Base-by-base conservation (phyloP, 92 coral and sea anemone species). In the Bergia puertoricense region DNA sequence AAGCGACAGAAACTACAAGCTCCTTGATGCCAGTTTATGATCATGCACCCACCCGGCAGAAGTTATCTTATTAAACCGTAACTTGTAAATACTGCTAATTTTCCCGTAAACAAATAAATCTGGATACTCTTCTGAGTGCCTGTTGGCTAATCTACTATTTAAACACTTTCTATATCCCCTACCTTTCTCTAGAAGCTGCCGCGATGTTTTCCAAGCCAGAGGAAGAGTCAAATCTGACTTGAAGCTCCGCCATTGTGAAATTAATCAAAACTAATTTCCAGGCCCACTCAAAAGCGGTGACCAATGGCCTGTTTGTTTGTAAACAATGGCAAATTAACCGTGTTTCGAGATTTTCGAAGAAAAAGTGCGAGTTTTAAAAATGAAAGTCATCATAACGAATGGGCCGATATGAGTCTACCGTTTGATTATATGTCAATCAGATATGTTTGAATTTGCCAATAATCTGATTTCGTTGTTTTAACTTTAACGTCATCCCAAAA, bases 221-320 rank as follows among this genome's bases (percentile, higher is more conserved):
- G 46, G 91, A 90, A 8, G 95, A 91, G 66, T 75, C 57, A 71
- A 92, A 92, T 15, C 95, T 81, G 40, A 80, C 85, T 13, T 80
- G 71, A 80, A 95, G 88, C 56, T 93, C 96, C 95, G 96, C 98
- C 98, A 95, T 95, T 77, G 93, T 95, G 93, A 74, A 93, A 93
- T 91, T 85, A 93, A 90, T 36, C 42, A 91, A 67, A 71, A 82
- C 90, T 88, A 74, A 88, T 38, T 65, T 68, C 93, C 93, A 91
- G 86, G 81, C 90, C 66, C 77, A 67, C 80, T 81, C 89, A 43
- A 42, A 44, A 87, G 87, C 83, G 85, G 81, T 72, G 71, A 72
- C 80, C 89, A 76, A 90, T 76, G 77, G 82, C 84, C 68, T 22
- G 81, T 79, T 8, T 39, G 37, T 23, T 13, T 65, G 66, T 3